Evolutionary conservation across 2,113 vertebrate species (phyloP), one percentile per base, ranked within the genome.

Genomic region (Hemichromis elongatus): DNA sequence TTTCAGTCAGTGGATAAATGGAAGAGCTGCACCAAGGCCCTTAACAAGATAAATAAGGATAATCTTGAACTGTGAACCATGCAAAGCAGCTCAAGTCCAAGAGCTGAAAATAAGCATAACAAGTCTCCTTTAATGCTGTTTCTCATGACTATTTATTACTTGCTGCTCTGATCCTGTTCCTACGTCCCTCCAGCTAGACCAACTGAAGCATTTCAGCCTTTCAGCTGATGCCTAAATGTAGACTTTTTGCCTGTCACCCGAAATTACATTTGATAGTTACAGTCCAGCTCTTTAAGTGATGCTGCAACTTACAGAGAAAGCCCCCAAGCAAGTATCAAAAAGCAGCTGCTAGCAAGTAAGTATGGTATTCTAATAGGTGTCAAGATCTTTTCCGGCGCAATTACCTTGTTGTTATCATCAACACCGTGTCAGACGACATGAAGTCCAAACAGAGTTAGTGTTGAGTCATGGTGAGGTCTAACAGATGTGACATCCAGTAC

Each of bases 341-440:
- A 84, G 2, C 13, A 66, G 50, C 82, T 33, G 16, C 50, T 10
- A 14, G 70, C 8, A 0, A 59, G 18, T 45, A 12, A 63, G 33
- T 28, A 3, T 40, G 57, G 18, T 63, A 70, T 77, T 79, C 68
- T 87, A 83, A 88, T 57, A 53, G 82, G 86, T 81, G 82, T 79
- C 86, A 33, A 52, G 81, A 14, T 42, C 14, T 82, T 79, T 21
- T 90, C 59, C 3, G 26, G 50, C 19, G 52, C 78, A 84, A 89
- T 89, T 87, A 88, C 73, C 79, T 24, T 78, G 82, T 66, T 85
- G 83, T 83, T 77, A 68, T 52, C 16, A 59, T 87, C 88, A 83
- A 85, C 84, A 19, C 10, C 2, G 42, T 63, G 81, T 79, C 88
- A 83, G 79, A 40, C 30, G 80, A 77, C 47, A 33, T 52, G 75